Conservation (phyloP, 1,140 invertebrate genomes). For the Hesperophylax magnus region DNA sequence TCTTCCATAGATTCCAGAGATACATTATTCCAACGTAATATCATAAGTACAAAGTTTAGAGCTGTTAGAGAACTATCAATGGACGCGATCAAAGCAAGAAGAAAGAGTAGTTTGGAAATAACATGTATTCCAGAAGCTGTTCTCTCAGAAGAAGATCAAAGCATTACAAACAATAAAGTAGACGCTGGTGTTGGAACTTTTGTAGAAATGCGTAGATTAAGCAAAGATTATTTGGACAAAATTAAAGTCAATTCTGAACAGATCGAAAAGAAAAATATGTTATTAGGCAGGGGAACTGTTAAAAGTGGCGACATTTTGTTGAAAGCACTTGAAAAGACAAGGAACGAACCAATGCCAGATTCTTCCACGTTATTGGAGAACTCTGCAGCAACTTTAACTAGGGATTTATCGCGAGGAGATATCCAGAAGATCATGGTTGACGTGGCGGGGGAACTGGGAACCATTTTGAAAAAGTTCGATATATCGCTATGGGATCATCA, state of each 20-base stretch:
- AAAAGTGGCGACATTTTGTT: background rate
- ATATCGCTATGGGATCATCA: slow-evolving; percentile 74
- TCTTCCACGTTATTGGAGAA: background rate
- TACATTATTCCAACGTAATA: slow-evolving; percentile 15
- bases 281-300: background rate
- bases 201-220: background rate
- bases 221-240: background rate
- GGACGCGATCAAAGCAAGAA: slow-evolving; percentile 46
- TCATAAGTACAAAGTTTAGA: slow-evolving; percentile 40
- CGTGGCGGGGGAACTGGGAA: slow-evolving; percentile 52
- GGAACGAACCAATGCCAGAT: background rate
- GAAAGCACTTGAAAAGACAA: background rate
- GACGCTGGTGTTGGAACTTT: background rate
- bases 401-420: slow-evolving; percentile 41
- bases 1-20: slow-evolving; percentile 49
- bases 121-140: background rate
- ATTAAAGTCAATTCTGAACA: no score
- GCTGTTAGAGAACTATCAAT: slow-evolving; percentile 51
- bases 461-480: slow-evolving; percentile 67
- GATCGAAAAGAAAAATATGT: no score
- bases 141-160: background rate
- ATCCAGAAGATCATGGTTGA: slow-evolving; percentile 51
- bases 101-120: slow-evolving; percentile 33
- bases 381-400: background rate
- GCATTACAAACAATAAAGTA: background rate